Evolutionary conservation across 2,797 vertebrate genomes (phyloP).

Genomic region (Monodelphis domestica): DNA sequence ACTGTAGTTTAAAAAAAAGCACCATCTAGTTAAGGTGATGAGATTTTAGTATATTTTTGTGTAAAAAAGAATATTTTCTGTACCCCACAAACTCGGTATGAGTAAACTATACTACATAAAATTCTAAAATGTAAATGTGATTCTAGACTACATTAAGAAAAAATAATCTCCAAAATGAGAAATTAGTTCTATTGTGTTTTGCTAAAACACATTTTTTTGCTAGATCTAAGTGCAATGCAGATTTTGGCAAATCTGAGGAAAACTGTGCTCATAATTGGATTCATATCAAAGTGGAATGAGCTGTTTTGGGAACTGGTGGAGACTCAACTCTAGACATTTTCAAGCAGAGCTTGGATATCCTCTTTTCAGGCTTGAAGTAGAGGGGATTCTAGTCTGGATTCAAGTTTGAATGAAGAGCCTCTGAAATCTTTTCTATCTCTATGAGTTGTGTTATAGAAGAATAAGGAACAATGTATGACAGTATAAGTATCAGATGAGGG

Average conservation of each 20-base stretch:
- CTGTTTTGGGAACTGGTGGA: no score
- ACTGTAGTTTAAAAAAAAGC: not conserved
- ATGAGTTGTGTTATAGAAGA: not conserved
- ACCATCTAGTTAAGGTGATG: not conserved
- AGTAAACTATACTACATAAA: not conserved
- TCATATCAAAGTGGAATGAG: not conserved
- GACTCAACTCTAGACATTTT: not conserved
- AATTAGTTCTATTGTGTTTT: not conserved
- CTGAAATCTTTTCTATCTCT: not conserved
- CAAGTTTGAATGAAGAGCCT: not conserved
- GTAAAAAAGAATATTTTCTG: not conserved
- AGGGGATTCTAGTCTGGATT: not conserved
- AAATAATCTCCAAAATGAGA: not conserved
- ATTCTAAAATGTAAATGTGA: not conserved
- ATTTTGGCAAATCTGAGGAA: not conserved
- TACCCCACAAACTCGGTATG: not conserved
- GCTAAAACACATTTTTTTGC: no score
- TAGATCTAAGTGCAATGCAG: not conserved
- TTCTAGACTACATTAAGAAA: not conserved
- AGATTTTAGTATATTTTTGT: not conserved
- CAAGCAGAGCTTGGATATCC: not conserved
- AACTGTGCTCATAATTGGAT: not conserved
- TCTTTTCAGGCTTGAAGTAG: not conserved
- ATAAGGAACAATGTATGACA: not conserved
- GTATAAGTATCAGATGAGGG: not conserved